phyloP scores from a whole-genome alignment of 2,113 vertebrate genomes.

The Potamarius usumacintae region DNA sequence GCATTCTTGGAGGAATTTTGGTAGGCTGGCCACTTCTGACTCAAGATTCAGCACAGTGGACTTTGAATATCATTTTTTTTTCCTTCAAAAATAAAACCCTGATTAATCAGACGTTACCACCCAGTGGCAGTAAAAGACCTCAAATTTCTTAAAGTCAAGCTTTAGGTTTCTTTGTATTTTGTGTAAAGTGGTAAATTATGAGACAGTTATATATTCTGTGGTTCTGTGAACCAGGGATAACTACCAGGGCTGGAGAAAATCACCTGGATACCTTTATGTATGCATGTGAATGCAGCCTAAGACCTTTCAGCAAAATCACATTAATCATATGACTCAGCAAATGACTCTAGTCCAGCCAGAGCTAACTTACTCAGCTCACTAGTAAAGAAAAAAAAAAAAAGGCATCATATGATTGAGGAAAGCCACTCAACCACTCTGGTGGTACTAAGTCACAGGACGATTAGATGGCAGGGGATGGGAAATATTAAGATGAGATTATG shows the following conservation, averaged over 20 bases:
- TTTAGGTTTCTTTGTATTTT: background rate
- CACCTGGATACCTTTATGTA: background rate
- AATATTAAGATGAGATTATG: background rate
- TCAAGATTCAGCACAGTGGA: background rate
- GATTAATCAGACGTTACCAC: background rate
- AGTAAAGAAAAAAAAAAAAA: background rate
- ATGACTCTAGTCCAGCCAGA: background rate
- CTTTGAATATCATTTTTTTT: background rate
- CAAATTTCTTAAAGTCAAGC: background rate
- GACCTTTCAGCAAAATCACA: background rate
- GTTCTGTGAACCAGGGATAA: background rate
- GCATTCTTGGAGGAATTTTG: background rate
- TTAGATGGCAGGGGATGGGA: no score
- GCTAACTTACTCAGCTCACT: background rate
- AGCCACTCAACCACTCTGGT: background rate
- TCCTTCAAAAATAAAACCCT: background rate
- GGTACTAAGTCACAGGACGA: background rate
- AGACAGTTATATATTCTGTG: background rate
- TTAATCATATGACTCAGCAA: background rate
- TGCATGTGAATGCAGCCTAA: background rate
- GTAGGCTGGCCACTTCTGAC: background rate
- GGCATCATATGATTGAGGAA: background rate
- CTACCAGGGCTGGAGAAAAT: background rate
- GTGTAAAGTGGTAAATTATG: background rate
- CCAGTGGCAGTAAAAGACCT: background rate